phyloP scores from a whole-genome alignment of 1,140 invertebrate genomes.

The Leptopilina clavipes region DNA sequence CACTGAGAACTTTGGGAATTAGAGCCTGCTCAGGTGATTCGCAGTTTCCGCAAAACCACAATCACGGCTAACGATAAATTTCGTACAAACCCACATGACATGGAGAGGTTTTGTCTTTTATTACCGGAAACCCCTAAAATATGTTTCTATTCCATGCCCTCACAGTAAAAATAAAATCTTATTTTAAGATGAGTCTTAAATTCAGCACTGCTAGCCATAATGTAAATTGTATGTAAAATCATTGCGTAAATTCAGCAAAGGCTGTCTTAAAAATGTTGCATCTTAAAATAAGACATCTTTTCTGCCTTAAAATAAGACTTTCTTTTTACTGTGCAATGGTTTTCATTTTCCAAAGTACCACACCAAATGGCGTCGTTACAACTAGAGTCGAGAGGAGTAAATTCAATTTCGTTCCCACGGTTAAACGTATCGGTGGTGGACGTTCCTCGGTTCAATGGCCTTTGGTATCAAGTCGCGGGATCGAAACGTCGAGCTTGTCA shows the following conservation, averaged over 20 bases:
- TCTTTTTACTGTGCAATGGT: too few relatives aligned
- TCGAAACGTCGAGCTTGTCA: slow-evolving; percentile 72
- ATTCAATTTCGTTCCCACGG: slow-evolving; percentile 59
- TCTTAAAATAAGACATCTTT: too few relatives aligned
- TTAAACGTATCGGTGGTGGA: slow-evolving; percentile 56
- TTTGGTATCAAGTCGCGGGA: slow-evolving; percentile 60
- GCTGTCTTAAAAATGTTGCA: too few relatives aligned
- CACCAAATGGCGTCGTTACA: neutral
- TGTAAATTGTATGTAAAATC: too few relatives aligned
- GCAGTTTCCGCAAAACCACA: slow-evolving; percentile 7
- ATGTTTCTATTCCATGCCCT: too few relatives aligned
- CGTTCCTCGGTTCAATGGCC: slow-evolving; percentile 55
- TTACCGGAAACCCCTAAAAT: neutral
- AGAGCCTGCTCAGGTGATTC: slow-evolving; percentile 16
- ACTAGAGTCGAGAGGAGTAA: slow-evolving; percentile 18
- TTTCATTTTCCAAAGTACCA: slow-evolving; percentile 29
- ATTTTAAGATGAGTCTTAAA: too few relatives aligned
- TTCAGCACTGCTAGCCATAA: too few relatives aligned
- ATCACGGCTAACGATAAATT: neutral
- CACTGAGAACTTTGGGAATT: neutral
- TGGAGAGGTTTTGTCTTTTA: neutral
- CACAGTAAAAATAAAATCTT: too few relatives aligned
- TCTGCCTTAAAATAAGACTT: too few relatives aligned
- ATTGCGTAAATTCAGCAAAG: too few relatives aligned
- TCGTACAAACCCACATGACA: neutral